Evolutionary conservation across 2,797 vertebrate species (phyloP), one percentile per base, ranked within the genome.

Genomic region (Sebastes cheni): DNA sequence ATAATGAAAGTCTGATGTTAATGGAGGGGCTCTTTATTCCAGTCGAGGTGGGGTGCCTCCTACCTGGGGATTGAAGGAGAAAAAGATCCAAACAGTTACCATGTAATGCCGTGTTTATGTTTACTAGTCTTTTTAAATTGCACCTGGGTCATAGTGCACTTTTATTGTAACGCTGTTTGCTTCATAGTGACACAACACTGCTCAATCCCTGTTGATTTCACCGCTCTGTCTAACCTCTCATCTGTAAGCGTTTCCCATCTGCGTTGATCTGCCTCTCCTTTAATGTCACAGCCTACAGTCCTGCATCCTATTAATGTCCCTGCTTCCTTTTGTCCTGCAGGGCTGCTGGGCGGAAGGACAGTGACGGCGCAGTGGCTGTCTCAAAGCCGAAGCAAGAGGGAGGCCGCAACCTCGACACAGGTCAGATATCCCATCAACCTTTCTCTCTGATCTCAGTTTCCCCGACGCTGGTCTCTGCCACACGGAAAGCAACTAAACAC

Each of bases 351-450:
- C 20, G 90, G 89, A 25, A 85, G 74, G 81, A 88, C 79, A 0
- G 91, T 91, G 84, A 91, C 86, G 2, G 91, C 84, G 0, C 85
- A 75, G 79, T 95, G 94, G 94, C 64, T 93, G 20, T 92, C 91
- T 71, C 79, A 81, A 78, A 86, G 83, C 39, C 89, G 89, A 32
- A 83, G 82, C 81, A 89, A 69, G 86, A 88, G 91, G 81, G 90
- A 89, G 32, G 84, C 85, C 4, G 80, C 42, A 8, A 77, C 79
- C 16, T 64, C 10, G 1, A 61, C 79, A n/a, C 90, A 93, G 93
- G 93, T 93, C 72, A 90, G 92, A 69, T 13, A 27, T 34, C 54
- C 59, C 56, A 30, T 68, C 69, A 3, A 10, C 46, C 64, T 46
- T 62, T 46, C 22, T 69, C 18, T 58, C 2, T 73, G 11, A 54